Evolutionary conservation across 23 tunicate genomes (phyloP).

Genomic region (Trididemnum nubilum): DNA sequence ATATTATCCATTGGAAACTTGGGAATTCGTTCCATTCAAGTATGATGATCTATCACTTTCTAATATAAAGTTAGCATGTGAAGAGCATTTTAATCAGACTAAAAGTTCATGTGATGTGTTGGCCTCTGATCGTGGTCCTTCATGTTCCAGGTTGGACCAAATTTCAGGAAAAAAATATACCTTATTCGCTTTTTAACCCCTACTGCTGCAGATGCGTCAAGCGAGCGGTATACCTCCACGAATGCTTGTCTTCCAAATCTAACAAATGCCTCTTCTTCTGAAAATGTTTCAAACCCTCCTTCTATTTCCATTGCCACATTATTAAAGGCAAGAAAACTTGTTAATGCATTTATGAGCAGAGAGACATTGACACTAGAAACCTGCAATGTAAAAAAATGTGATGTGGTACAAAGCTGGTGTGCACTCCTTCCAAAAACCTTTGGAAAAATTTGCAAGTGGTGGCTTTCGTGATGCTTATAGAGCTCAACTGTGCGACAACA

Average conservation of each 20-base stretch:
- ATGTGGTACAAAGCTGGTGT: too few relatives aligned
- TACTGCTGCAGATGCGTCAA: background rate
- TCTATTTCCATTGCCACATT: background rate
- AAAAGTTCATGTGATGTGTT: conserved; percentile 34
- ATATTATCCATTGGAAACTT: conserved; percentile 8
- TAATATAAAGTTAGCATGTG: conserved; percentile 20
- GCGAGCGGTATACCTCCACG: too few relatives aligned
- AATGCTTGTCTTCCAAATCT: background rate
- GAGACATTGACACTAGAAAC: background rate
- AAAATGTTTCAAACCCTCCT: background rate
- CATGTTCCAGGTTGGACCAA: conserved; percentile 13
- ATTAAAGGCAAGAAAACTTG: background rate
- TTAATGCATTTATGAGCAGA: background rate
- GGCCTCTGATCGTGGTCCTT: conserved; percentile 39
- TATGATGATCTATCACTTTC: background rate
- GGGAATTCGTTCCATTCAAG: conserved; percentile 25
- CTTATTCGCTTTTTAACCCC: background rate
- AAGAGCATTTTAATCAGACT: background rate
- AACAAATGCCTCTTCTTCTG: background rate
- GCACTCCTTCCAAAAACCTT: too few relatives aligned
- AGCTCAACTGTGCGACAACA: background rate
- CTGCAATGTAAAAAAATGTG: background rate
- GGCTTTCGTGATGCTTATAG: conserved; percentile 39
- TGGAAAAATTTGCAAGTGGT: conserved; percentile 29
- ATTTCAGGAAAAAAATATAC: conserved; percentile 11